Percentiles rank a stretch among this genome's conserved stretches.
phyloP scores from a whole-genome alignment of 2,797 vertebrate genomes.

The Sebastes trivittatus region DNA sequence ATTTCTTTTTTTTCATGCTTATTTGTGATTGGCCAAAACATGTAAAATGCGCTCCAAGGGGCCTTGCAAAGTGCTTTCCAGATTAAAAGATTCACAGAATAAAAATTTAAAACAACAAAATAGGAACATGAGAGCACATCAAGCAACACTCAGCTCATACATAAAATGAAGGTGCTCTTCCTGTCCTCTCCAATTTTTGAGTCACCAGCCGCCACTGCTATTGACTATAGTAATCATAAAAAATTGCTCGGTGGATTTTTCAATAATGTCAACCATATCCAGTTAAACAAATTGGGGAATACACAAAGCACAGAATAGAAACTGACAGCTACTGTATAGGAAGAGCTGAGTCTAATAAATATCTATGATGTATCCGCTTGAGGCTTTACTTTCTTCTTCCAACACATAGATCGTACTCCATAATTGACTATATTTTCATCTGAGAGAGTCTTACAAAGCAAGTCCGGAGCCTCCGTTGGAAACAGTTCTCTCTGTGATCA shows the following conservation, averaged over 20 bases:
- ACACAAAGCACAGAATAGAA: background rate
- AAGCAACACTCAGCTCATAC: too few relatives aligned
- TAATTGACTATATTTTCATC: background rate
- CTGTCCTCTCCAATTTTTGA: too few relatives aligned
- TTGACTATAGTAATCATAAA: background rate
- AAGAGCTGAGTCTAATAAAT: background rate
- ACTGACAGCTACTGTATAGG: background rate
- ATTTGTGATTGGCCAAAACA: too few relatives aligned
- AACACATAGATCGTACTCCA: background rate
- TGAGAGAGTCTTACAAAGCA: background rate
- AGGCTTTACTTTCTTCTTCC: background rate
- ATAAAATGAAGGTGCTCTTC: too few relatives aligned
- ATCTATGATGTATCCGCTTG: background rate
- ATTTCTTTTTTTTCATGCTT: too few relatives aligned
- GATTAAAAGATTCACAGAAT: too few relatives aligned
- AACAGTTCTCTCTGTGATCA: background rate
- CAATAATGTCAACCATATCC: background rate
- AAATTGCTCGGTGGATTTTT: background rate
- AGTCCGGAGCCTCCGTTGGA: background rate
- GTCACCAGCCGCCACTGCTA: too few relatives aligned
- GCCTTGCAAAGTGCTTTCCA: too few relatives aligned
- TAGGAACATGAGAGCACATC: too few relatives aligned
- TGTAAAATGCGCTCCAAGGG: too few relatives aligned
- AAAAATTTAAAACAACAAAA: too few relatives aligned
- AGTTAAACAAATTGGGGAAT: background rate